Percentiles rank a stretch among this genome's conserved stretches.
Evolutionary conservation across 2,113 vertebrate genomes (phyloP).

Genomic region (Triplophysa dalaica): DNA sequence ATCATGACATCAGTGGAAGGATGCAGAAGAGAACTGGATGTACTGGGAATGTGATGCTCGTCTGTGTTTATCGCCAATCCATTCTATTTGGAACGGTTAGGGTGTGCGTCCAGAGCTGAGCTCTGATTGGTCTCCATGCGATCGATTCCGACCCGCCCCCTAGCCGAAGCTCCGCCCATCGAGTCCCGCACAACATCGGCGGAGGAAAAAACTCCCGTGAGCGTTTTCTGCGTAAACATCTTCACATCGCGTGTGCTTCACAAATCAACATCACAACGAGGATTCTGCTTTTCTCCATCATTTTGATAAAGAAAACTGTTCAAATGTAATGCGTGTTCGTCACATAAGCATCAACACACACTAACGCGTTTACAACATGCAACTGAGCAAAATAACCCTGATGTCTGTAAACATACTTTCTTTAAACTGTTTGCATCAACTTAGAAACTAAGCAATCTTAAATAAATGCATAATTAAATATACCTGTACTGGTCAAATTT

Average conservation of each 20-base stretch:
- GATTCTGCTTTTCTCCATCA: not conserved
- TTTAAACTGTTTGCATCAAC: too few species aligned
- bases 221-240: not conserved
- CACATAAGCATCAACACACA: not conserved
- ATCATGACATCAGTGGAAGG: not conserved
- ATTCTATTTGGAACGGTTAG: not conserved
- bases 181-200: not conserved
- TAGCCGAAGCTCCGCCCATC: not conserved
- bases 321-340: too few species aligned
- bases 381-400: not conserved
- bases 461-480: not conserved
- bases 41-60: not conserved
- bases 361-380: not conserved
- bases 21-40: not conserved
- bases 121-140: constrained; percentile 43
- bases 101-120: constrained; percentile 37
- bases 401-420: not conserved
- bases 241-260: not conserved
- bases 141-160: constrained; percentile 23
- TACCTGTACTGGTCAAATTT: constrained; percentile 89
- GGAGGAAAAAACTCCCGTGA: not conserved
- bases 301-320: too few species aligned
- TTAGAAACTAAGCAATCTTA: not conserved
- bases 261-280: not conserved
- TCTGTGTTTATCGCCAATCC: not conserved